Conservation (phyloP, 2,888 invertebrate genomes). For the Escarpia spicata region DNA sequence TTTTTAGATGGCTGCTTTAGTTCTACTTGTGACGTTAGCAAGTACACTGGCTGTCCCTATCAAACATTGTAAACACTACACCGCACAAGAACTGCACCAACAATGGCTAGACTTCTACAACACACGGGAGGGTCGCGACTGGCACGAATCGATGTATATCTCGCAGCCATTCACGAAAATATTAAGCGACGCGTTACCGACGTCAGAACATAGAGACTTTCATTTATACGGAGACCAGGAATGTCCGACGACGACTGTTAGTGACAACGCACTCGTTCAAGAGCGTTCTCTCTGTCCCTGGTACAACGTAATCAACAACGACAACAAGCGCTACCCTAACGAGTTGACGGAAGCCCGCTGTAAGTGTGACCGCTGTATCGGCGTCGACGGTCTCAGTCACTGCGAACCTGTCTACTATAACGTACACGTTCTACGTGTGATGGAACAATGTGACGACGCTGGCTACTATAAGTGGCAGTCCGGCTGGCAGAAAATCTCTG, state of each 20-base stretch:
- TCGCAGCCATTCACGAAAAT: not conserved
- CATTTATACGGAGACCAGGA: not conserved
- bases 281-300: slow-evolving; percentile 23
- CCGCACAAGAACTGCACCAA: not conserved
- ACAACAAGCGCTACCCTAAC: not conserved
- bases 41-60: not conserved
- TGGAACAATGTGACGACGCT: slow-evolving; percentile 7
- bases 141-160: not conserved
- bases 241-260: not conserved
- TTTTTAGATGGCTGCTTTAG: not conserved
- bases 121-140: not conserved
- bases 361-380: slow-evolving; percentile 21
- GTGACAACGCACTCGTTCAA: slow-evolving; percentile 6
- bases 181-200: not conserved
- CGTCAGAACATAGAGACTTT: not conserved
- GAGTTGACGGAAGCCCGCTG: slow-evolving; percentile 21
- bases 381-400: not conserved
- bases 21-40: not conserved
- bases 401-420: slow-evolving; percentile 25
- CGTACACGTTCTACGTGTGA: slow-evolving; percentile 20
- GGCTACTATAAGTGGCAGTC: slow-evolving; percentile 19
- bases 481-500: slow-evolving; percentile 22
- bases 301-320: slow-evolving; percentile 24
- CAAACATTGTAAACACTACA: not conserved
- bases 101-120: not conserved